phyloP scores from a whole-genome alignment of 2,888 invertebrate species.

The Hyppa rectilinea region DNA sequence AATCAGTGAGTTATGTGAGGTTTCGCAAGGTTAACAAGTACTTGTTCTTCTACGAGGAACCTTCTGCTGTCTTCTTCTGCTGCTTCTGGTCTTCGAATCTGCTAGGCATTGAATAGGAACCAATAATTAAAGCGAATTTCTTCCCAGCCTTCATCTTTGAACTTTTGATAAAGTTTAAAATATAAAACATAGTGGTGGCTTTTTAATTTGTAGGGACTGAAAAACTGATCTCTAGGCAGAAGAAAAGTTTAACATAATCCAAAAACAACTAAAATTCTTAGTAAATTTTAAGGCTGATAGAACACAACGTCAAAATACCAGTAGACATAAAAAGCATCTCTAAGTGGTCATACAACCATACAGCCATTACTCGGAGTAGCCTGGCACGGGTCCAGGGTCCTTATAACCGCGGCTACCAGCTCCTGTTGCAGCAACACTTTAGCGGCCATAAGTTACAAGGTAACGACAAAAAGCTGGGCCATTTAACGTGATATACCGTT shows the following conservation, averaged over 20 bases:
- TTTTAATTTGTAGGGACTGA: neutral
- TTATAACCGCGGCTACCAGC: slow-evolving; percentile 50
- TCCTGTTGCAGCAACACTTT: slow-evolving; percentile 66
- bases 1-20: neutral
- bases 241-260: neutral
- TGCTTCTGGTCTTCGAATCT: neutral
- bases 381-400: slow-evolving; percentile 52
- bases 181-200: no score
- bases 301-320: neutral
- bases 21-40: neutral
- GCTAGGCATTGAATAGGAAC: neutral
- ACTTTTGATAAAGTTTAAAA: no score
- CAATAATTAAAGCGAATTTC: neutral
- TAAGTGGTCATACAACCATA: slow-evolving; percentile 27
- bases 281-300: neutral
- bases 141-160: no score
- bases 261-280: neutral
- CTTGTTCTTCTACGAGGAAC: neutral
- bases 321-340: slow-evolving; percentile 3
- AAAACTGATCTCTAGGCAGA: neutral
- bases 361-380: slow-evolving; percentile 26
- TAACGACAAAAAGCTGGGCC: slow-evolving; percentile 85
- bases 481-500: slow-evolving; percentile 86
- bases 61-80: neutral
- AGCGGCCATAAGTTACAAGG: slow-evolving; percentile 83